Percentiles rank a stretch among this genome's conserved stretches.
Conservation (phyloP, 2,888 invertebrate genomes). For the Julus scandinavius region DNA sequence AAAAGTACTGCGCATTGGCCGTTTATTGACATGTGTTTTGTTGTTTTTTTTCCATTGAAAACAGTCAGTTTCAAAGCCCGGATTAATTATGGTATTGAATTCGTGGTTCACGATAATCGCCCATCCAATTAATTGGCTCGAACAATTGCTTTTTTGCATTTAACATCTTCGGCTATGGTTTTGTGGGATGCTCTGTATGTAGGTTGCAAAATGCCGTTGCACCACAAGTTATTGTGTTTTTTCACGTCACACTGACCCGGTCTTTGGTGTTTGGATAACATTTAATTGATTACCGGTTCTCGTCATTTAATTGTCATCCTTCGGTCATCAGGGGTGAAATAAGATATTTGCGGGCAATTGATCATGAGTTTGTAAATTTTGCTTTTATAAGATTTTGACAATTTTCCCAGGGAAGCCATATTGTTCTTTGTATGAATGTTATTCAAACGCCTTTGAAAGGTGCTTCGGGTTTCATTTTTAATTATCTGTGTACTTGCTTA, state of each 20-base stretch:
- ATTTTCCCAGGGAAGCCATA: no score
- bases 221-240: neutral
- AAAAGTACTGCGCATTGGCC: neutral
- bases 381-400: no score
- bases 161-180: neutral
- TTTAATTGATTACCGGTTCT: neutral
- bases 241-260: neutral
- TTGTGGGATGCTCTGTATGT: neutral
- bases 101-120: neutral
- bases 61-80: neutral
- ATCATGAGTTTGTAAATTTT: no score
- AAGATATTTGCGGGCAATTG: no score
- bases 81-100: neutral
- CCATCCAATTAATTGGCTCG: neutral
- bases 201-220: conserved; percentile 15
- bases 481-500: no score
- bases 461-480: no score
- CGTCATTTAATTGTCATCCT: neutral
- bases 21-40: neutral
- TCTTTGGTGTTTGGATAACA: neutral
- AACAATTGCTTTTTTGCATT: neutral
- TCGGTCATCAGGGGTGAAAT: neutral
- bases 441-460: no score
- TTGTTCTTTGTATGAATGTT: no score
- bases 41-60: neutral